Evolutionary conservation across 2,113 vertebrate species (phyloP).

Genomic region (Nycticryphes semicollaris): DNA sequence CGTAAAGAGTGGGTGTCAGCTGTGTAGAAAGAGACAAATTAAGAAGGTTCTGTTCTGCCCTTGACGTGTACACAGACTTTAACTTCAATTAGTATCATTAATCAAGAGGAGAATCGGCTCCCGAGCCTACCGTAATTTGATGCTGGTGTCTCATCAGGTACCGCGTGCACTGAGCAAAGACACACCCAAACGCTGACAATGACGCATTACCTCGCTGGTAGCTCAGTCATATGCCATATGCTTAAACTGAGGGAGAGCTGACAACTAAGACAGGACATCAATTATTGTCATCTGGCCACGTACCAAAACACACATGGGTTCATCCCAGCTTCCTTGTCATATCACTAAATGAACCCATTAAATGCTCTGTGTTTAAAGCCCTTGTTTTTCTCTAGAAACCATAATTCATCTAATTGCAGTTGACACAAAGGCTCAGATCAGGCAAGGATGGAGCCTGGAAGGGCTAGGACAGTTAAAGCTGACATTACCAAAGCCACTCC

Average conservation of each 20-base stretch:
- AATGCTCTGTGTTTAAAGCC: neutral
- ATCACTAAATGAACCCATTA: neutral
- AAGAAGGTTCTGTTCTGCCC: slow-evolving; percentile 15
- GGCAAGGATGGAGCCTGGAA: neutral
- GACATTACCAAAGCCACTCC: neutral
- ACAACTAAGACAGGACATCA: slow-evolving; percentile 40
- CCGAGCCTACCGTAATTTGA: neutral
- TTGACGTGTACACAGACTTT: slow-evolving; percentile 1
- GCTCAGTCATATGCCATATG: slow-evolving; percentile 33
- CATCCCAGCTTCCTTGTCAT: neutral
- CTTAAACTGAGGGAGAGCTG: slow-evolving; percentile 32
- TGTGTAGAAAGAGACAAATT: neutral
- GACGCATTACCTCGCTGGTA: neutral
- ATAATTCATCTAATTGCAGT: neutral
- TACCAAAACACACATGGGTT: neutral
- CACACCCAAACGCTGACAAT: slow-evolving; percentile 1
- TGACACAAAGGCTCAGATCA: neutral
- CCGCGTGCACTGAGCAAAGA: neutral
- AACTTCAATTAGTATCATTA: slow-evolving; percentile 57
- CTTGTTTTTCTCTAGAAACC: neutral
- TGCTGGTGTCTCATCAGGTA: neutral
- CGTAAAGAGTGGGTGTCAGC: neutral
- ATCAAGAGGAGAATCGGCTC: slow-evolving; percentile 31
- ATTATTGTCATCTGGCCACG: neutral
- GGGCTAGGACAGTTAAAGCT: neutral